A percentile compares a stretch with the other conserved stretches of the same genome.
These are phyloP conservation scores for Mola mola DNA, from an alignment of 2,113 vertebrate species.

Conservation along the genomic window DNA sequence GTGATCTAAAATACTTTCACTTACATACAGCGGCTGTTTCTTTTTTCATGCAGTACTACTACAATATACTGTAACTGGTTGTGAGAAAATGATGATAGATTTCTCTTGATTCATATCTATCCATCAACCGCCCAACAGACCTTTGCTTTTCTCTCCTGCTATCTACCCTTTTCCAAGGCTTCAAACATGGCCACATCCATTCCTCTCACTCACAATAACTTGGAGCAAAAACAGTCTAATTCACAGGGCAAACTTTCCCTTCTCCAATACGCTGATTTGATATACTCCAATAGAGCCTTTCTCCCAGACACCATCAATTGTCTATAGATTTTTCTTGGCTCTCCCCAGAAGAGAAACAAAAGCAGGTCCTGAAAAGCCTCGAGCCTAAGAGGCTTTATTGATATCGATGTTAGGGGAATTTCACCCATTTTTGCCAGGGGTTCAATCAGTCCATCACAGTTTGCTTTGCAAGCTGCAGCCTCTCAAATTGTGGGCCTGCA, in stretches of 20 bases:
- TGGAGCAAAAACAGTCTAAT: constrained; percentile 83
- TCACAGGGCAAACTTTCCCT: constrained; percentile 80
- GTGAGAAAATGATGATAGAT: constrained; percentile 18
- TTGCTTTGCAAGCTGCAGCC: constrained; percentile 77
- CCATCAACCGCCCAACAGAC: constrained; percentile 39
- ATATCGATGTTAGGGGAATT: constrained; percentile 84
- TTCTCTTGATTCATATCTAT: constrained; percentile 14
- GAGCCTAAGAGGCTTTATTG: constrained; percentile 83
- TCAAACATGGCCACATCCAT: constrained; percentile 42
- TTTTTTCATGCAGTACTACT: too few species aligned
- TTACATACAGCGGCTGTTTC: too few species aligned
- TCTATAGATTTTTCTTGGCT: constrained; percentile 85
- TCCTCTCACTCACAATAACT: constrained; percentile 80
- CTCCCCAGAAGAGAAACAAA: constrained; percentile 84
- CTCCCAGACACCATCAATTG: constrained; percentile 86
- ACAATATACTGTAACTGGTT: too few species aligned
- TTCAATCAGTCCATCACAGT: constrained; percentile 81
- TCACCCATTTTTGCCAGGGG: constrained; percentile 82
- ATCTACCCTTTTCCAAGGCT: constrained; percentile 38
- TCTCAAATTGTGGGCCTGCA: constrained; percentile 50
- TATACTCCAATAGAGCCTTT: constrained; percentile 85
- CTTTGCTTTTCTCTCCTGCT: constrained; percentile 27
- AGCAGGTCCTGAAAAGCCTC: constrained; percentile 80
- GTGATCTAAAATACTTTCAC: too few species aligned
- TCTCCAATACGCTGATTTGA: constrained; percentile 83